Conservation (phyloP, 2,888 invertebrate species). For the Heliconius hortense region DNA sequence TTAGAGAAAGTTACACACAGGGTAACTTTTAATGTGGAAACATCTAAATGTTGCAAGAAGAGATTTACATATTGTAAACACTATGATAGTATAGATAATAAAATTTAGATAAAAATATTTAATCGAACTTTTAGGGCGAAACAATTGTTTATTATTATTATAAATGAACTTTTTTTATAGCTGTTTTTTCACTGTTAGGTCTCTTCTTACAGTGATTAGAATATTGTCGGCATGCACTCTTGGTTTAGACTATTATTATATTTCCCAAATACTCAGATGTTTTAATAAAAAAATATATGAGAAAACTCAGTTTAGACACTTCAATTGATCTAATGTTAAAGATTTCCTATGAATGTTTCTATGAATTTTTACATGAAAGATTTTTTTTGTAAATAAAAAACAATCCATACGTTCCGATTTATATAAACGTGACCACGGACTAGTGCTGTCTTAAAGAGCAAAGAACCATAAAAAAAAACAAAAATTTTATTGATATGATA, state of each 20-base stretch:
- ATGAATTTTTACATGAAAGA: conserved; percentile 19
- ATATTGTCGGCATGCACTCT: background rate
- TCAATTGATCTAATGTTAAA: conserved; percentile 15
- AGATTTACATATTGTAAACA: conserved; percentile 8
- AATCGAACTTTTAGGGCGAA: background rate
- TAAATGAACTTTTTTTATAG: background rate
- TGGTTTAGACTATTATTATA: background rate
- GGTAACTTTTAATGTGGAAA: conserved; percentile 15
- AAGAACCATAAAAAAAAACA: background rate
- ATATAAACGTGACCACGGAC: background rate
- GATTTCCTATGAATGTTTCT: conserved; percentile 17
- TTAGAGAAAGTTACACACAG: conserved; percentile 20
- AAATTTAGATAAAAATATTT: conserved; percentile 9
- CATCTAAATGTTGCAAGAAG: conserved; percentile 20
- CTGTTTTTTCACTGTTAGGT: background rate
- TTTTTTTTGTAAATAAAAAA: conserved; percentile 16
- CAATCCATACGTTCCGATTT: conserved; percentile 1
- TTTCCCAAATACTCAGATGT: conserved; percentile 19
- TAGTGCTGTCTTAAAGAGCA: no score
- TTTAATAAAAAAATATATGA: background rate
- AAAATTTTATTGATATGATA: background rate
- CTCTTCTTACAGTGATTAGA: conserved; percentile 8
- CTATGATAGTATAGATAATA: background rate
- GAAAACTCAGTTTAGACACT: conserved; percentile 1
- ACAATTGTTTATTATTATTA: background rate